A percentile compares a stretch with the other conserved stretches of the same genome.
Evolutionary conservation across 2,113 vertebrate genomes (phyloP).

Genomic region (Zosterops lateralis): DNA sequence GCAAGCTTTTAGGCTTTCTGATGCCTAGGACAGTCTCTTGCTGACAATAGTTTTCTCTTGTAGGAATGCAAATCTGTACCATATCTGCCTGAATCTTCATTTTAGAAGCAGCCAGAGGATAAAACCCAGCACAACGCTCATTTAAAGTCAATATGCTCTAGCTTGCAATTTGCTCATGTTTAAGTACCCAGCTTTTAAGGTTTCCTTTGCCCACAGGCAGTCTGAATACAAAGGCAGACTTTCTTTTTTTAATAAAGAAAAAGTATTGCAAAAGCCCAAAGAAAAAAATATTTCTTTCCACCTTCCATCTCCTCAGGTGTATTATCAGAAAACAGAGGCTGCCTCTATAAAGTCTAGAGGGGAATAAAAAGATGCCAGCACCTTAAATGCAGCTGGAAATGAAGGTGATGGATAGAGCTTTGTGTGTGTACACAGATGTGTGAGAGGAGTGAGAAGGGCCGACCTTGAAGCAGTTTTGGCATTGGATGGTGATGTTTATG

Average conservation of each 20-base stretch:
- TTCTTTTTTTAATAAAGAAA: background rate
- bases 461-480: background rate
- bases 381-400: background rate
- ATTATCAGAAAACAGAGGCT: background rate
- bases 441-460: background rate
- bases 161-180: conserved; percentile 24
- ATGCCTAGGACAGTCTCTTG: background rate
- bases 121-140: background rate
- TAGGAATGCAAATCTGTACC: background rate
- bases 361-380: background rate
- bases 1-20: background rate
- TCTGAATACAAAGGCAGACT: conserved; percentile 16
- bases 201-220: conserved; percentile 44
- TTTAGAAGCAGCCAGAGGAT: conserved; percentile 39
- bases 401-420: background rate
- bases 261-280: background rate
- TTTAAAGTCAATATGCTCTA: conserved; percentile 49
- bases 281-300: background rate
- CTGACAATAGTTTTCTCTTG: background rate
- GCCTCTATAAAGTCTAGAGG: background rate
- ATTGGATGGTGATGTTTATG: fast-evolving
- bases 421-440: background rate
- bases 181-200: conserved; percentile 37
- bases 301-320: background rate
- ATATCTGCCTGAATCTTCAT: background rate